These are phyloP conservation scores for Nudaria mundana DNA, from an alignment of 2,888 invertebrate genomes.

Conservation along the genomic window DNA sequence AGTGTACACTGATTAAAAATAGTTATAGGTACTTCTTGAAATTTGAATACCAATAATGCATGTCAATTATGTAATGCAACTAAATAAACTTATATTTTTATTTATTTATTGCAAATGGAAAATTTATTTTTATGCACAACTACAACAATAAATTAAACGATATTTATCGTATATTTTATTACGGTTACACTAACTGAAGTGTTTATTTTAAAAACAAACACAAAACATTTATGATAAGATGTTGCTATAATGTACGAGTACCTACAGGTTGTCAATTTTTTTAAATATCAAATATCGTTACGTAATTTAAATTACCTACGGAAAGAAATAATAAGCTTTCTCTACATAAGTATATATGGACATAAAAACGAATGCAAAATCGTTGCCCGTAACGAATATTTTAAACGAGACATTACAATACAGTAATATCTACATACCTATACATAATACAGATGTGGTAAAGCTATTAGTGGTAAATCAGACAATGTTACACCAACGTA, in stretches of 20 bases:
- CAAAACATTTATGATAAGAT: too few species aligned
- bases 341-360: constrained; percentile 55
- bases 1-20: too few species aligned
- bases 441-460: constrained; percentile 17
- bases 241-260: too few species aligned
- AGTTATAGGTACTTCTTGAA: too few species aligned
- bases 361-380: constrained; percentile 53
- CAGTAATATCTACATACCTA: constrained; percentile 25
- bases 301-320: constrained; percentile 48
- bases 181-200: neutral
- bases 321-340: constrained; percentile 58
- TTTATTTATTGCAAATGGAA: too few species aligned
- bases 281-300: constrained; percentile 49
- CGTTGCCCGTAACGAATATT: constrained; percentile 63
- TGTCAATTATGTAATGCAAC: too few species aligned
- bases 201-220: neutral
- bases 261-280: too few species aligned
- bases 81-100: too few species aligned
- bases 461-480: constrained; percentile 16
- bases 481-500: constrained; percentile 17
- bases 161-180: neutral
- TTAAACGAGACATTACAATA: constrained; percentile 46
- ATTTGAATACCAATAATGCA: too few species aligned
- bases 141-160: too few species aligned
- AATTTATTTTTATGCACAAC: too few species aligned